Conservation (phyloP, 1,140 invertebrate species). For the Drosophila kurseongensis region DNA sequence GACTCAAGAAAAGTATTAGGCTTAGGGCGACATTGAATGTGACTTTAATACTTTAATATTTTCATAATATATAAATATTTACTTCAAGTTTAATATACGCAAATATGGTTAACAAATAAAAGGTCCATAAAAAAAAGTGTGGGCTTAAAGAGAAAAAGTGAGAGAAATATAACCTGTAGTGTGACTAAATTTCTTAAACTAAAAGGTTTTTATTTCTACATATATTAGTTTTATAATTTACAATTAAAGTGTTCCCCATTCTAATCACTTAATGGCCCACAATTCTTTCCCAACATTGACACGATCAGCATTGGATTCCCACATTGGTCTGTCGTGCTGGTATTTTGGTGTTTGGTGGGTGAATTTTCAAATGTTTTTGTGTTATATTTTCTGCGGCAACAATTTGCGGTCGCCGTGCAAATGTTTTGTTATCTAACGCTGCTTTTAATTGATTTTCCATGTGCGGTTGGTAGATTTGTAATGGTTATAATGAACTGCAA, state of each 20-base stretch:
- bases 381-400: conserved; percentile 56
- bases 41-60: no score
- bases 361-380: conserved; percentile 32
- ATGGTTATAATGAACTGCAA: conserved; percentile 66
- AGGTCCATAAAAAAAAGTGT: no score
- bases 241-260: background rate
- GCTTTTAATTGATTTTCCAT: conserved; percentile 78
- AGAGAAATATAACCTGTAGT: no score
- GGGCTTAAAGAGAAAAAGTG: background rate
- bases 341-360: conserved; percentile 15
- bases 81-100: no score
- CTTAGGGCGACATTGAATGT: no score
- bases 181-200: no score
- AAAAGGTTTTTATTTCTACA: background rate
- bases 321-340: conserved; percentile 11
- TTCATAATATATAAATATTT: no score
- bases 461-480: conserved; percentile 38
- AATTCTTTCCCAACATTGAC: conserved; percentile 56
- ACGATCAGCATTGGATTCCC: conserved; percentile 26
- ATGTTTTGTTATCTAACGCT: conserved; percentile 65
- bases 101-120: no score
- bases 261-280: conserved; percentile 8
- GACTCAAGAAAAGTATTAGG: background rate
- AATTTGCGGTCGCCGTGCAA: conserved; percentile 62
- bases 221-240: background rate